These are phyloP conservation scores for Epinephelus fuscoguttatus DNA, from an alignment of 2,113 vertebrate genomes.

Conservation along the genomic window DNA sequence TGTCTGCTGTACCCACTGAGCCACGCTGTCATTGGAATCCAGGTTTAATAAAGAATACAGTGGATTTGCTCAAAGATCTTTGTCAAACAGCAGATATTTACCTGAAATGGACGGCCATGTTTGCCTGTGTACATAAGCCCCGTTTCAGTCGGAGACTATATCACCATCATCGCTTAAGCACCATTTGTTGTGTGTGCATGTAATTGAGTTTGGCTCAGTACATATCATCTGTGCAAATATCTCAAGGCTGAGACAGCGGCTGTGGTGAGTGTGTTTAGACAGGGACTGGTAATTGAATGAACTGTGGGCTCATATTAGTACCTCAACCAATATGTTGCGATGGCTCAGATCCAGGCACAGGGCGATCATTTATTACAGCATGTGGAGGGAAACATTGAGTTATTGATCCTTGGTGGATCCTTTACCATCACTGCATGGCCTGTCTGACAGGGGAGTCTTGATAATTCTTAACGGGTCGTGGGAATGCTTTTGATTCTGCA, in stretches of 20 bases:
- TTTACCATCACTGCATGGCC: not conserved
- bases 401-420: not conserved
- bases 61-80: constrained; percentile 5
- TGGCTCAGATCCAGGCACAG: constrained; percentile 1
- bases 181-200: constrained; percentile 39
- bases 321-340: constrained; percentile 29
- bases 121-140: constrained; percentile 10
- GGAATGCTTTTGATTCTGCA: not conserved
- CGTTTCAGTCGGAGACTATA: constrained; percentile 26
- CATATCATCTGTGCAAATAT: constrained; percentile 63
- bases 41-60: not conserved
- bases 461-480: not conserved
- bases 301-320: constrained; percentile 31
- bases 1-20: not conserved
- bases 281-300: constrained; percentile 48
- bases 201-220: constrained; percentile 64
- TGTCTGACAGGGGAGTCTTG: not conserved
- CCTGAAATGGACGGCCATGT: not conserved
- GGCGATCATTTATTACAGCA: not conserved
- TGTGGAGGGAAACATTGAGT: not conserved
- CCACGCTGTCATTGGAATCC: not conserved
- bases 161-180: constrained; percentile 14
- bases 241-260: constrained; percentile 36
- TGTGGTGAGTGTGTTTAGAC: constrained; percentile 52
- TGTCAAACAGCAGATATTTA: constrained; percentile 28